Base-by-base conservation (phyloP, 2,113 vertebrate species). In the Calyptomena viridis region DNA sequence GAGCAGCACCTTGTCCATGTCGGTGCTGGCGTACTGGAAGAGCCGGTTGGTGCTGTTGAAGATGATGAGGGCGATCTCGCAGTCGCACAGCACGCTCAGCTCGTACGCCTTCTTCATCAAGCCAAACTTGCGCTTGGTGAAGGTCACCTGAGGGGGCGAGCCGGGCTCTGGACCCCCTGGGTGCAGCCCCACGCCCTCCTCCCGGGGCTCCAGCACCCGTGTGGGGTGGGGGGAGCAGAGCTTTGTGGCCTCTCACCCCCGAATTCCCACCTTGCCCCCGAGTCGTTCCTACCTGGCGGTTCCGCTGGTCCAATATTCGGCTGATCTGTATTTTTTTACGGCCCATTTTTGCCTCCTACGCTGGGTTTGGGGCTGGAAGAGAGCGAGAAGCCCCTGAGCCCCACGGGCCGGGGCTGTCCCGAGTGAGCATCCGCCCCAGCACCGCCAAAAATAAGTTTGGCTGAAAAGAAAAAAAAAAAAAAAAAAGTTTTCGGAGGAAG, bases 61-160 rank as follows among this genome's bases (percentile, higher is more conserved):
- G 97, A 99, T 99, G 98, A 99, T 99, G 88, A 99, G 99, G 33
- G 99, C 99, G 35, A 99, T 99, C 98, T 99, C 99, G 12, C 99
- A 99, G 98, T 99, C 99, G 4, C 99, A 99, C 81, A 99, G 97
- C 89, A 99, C 99, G 18, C 99, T 99, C 98, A 99, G 97, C 97
- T 99, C 99, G 0, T 99, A 99, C 0, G 99, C 99, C 94, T 99
- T 99, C 98, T 99, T 99, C 99, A 99, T 99, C 97, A 99, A 97
- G 39, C 99, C 99, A 20, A 99, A 99, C 71, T 99, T 99, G 19
- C 99, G 97, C 96, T 99, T 99, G 95, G 99, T 99, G 95, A 99
- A 99, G 2, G 99, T 99, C 96, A 99, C 99, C 99, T 99, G 37
- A 5, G 6, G 11, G 11, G 55, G 2, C 15, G 37, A 33, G 56